Evolutionary conservation across 1,140 invertebrate species (phyloP).

Genomic region (Pseudomyrmex cubaensis): DNA sequence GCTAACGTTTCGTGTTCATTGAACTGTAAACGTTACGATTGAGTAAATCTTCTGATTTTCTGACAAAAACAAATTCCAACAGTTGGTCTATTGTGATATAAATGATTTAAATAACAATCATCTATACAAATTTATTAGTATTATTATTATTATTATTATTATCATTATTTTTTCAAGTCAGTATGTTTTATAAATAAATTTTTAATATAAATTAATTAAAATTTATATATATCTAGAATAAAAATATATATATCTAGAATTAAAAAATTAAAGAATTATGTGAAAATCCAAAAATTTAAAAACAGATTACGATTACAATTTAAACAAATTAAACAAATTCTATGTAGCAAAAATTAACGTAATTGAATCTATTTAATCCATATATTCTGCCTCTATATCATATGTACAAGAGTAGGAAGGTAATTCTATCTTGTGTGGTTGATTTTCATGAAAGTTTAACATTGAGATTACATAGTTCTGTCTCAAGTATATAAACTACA

Average conservation of each 20-base stretch:
- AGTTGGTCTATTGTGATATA: background rate
- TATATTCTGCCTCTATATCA: background rate
- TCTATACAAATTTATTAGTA: too few relatives aligned
- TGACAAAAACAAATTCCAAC: background rate
- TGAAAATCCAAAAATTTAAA: too few relatives aligned
- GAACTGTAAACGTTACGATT: background rate
- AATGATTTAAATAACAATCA: background rate
- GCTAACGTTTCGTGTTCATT: background rate
- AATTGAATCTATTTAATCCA: conserved; percentile 54
- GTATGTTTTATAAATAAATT: too few relatives aligned
- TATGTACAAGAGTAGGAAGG: conserved; percentile 32
- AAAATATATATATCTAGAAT: too few relatives aligned
- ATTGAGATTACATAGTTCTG: background rate
- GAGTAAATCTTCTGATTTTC: background rate
- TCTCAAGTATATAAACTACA: background rate
- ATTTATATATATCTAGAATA: too few relatives aligned
- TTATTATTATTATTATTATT: too few relatives aligned
- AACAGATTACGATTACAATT: background rate
- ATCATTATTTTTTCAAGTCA: too few relatives aligned
- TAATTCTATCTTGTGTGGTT: conserved; percentile 43
- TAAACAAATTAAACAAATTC: background rate
- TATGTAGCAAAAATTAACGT: conserved; percentile 4
- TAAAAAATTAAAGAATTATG: too few relatives aligned
- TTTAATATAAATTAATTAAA: too few relatives aligned
- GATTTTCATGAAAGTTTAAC: conserved; percentile 48